Evolutionary conservation across 1,140 invertebrate species (phyloP), one percentile per base, ranked within the genome.

Genomic region (Dolichoris vasculosae): DNA sequence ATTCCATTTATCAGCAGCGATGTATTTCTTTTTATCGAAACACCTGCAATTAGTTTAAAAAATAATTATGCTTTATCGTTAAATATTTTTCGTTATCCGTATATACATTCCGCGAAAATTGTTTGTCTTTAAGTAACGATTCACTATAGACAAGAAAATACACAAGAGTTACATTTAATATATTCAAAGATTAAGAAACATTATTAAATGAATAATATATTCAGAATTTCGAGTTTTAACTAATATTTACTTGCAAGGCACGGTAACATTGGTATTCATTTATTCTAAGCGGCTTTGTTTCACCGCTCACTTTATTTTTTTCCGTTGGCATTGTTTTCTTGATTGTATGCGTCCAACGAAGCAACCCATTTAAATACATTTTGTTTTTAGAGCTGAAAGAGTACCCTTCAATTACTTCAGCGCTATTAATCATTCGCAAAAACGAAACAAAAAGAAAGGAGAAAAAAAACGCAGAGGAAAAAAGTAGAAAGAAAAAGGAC

Each of bases 341-440:
- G 73, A 84, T 84, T 78, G 55, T 69, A 77, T 67, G 43, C 43
- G 46, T 78, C 82, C 75, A 35, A 9, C 75, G 73, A 11, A 51
- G 51, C 55, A 59, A 35, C 17, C n/a, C 63, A 84, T 84, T 84
- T 84, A 71, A 84, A 84, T 84, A 69, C 73, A 77, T 83, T 83
- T 83, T 77, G 73, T 77, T 83, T 83, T 77, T 76, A 82, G 51
- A 59, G 64, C 46, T 43, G 46, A 76, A 75, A 71, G 64, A 73
- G 38, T 67, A 79, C 83, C 83, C 83, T 85, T 85, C 83, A 85
- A 85, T 85, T 85, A 85, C 83, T 80, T 63, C 67, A 35, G 46
- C 51, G 77, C 83, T 80, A 80, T 85, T 85, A 85, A 85, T 85
- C 83, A 85, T 85, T 85, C 83, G 83, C 77, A 55, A 78, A 78